phyloP scores from a whole-genome alignment of 2,888 invertebrate genomes.

The Polylopha cassiicola region DNA sequence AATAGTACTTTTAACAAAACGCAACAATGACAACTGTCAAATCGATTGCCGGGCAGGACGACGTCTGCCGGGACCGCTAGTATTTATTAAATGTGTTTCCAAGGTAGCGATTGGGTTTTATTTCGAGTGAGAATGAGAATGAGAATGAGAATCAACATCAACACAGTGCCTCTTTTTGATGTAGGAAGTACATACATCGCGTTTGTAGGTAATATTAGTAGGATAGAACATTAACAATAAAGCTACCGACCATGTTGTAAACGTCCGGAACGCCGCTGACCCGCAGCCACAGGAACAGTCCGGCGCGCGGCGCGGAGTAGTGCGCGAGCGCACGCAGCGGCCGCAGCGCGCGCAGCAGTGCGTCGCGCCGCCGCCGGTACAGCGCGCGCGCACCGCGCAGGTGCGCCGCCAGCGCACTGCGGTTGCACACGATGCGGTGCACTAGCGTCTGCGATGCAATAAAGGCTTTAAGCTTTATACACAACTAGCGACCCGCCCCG shows the following conservation, averaged over 20 bases:
- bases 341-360: constrained; percentile 75
- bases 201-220: background rate
- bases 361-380: constrained; percentile 80
- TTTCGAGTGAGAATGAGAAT: too few relatives aligned
- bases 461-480: too few relatives aligned
- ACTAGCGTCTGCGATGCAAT: constrained; percentile 9
- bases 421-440: constrained; percentile 28
- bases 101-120: too few relatives aligned
- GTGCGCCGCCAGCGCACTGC: constrained; percentile 78
- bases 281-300: constrained; percentile 88
- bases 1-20: too few relatives aligned
- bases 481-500: too few relatives aligned
- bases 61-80: too few relatives aligned
- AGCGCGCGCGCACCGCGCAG: constrained; percentile 76
- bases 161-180: too few relatives aligned
- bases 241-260: constrained; percentile 79
- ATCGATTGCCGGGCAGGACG: too few relatives aligned
- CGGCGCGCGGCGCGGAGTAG: constrained; percentile 82
- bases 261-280: constrained; percentile 82
- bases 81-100: too few relatives aligned
- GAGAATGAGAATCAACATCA: too few relatives aligned
- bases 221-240: background rate
- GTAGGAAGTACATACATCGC: too few relatives aligned
- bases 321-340: constrained; percentile 78
- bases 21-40: too few relatives aligned